Conservation (phyloP, 2,797 vertebrate genomes). For the Tenualosa thibaudeaui region DNA sequence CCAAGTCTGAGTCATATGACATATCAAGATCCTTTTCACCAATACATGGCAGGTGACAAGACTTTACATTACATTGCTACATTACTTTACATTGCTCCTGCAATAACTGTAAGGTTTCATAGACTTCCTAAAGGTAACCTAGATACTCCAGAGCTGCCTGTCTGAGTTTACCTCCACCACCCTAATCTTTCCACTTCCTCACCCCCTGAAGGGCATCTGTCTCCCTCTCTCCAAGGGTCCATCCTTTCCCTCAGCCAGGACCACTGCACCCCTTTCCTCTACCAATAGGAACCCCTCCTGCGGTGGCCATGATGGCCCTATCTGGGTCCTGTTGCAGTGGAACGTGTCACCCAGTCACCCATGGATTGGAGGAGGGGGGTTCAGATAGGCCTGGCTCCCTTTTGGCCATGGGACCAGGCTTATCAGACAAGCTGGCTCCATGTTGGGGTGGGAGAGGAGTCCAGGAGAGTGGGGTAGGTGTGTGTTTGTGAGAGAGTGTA, state of each 20-base stretch:
- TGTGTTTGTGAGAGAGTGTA: not conserved
- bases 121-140: not conserved
- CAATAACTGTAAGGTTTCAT: not conserved
- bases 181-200: slow-evolving; percentile 5
- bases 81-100: no score
- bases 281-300: not conserved
- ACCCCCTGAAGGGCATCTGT: not conserved
- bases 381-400: slow-evolving; percentile 84
- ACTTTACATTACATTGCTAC: no score
- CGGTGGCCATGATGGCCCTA: slow-evolving; percentile 71
- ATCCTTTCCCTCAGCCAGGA: slow-evolving; percentile 35
- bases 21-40: not conserved
- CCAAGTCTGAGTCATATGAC: not conserved
- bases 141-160: not conserved
- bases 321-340: slow-evolving; percentile 71
- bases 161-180: not conserved
- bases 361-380: slow-evolving; percentile 51
- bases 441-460: slow-evolving; percentile 46
- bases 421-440: slow-evolving; percentile 85
- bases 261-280: not conserved
- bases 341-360: slow-evolving; percentile 80
- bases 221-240: slow-evolving; percentile 41
- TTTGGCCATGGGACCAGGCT: slow-evolving; percentile 75
- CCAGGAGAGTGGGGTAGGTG: not conserved
- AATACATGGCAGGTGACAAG: not conserved